These are phyloP conservation scores for Melipona quadrifasciata DNA, from an alignment of 1,140 invertebrate genomes.

Conservation along the genomic window DNA sequence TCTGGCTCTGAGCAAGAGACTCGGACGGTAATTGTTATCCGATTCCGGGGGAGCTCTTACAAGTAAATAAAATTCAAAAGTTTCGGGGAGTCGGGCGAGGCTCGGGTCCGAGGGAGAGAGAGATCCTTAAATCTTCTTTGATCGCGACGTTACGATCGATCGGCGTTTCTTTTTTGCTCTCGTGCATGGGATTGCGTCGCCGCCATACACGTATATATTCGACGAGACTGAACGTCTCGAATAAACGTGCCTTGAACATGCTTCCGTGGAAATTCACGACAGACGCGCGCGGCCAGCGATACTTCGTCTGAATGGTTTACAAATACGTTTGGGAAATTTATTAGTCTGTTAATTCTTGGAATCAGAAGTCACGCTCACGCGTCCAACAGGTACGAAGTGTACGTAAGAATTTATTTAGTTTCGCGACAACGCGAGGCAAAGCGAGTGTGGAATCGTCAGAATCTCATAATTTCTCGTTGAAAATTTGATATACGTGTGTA, in stretches of 20 bases:
- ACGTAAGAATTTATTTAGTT: neutral
- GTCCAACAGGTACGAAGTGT: too few species aligned
- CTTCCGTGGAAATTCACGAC: constrained; percentile 24
- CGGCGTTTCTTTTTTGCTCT: constrained; percentile 45
- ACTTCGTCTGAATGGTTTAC: constrained; percentile 17
- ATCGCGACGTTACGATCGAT: constrained; percentile 55
- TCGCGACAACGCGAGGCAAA: neutral
- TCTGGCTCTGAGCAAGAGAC: neutral
- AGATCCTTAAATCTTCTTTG: constrained; percentile 48
- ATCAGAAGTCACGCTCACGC: too few species aligned
- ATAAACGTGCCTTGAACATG: constrained; percentile 22
- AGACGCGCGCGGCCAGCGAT: constrained; percentile 57
- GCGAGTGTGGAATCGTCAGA: neutral
- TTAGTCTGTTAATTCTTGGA: too few species aligned
- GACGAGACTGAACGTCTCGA: constrained; percentile 48
- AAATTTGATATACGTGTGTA: constrained; percentile 18
- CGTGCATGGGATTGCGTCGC: constrained; percentile 41
- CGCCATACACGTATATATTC: constrained; percentile 34
- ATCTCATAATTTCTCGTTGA: constrained; percentile 12
- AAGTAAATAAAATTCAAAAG: constrained; percentile 38
- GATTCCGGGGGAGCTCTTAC: constrained; percentile 10
- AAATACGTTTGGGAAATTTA: neutral
- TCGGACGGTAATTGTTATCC: constrained; percentile 43
- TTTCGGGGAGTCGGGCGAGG: constrained; percentile 19
- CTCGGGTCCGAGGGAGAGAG: neutral